phyloP scores from a whole-genome alignment of 2,888 invertebrate species.

The Acleris literana region DNA sequence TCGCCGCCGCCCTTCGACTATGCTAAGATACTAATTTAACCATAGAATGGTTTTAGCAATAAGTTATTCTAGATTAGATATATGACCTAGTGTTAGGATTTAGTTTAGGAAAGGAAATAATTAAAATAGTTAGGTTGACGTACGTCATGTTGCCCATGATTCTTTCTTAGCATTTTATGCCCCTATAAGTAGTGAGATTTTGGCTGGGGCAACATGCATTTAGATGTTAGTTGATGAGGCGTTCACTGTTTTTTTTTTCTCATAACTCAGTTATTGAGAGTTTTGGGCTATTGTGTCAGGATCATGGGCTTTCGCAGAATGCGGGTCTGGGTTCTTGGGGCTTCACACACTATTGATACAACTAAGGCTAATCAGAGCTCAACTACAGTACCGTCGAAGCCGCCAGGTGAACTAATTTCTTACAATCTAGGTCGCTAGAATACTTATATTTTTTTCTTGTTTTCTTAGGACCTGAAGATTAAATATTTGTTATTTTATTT shows the following conservation, averaged over 20 bases:
- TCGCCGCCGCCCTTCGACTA: constrained; percentile 13
- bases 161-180: too few species aligned
- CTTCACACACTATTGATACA: constrained; percentile 8
- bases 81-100: constrained; percentile 26
- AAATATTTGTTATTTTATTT: constrained; percentile 16
- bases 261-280: too few species aligned
- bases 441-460: constrained; percentile 6
- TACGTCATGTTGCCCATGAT: constrained; percentile 14
- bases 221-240: background rate
- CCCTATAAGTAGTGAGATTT: too few species aligned
- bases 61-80: constrained; percentile 22
- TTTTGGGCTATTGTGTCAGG: background rate
- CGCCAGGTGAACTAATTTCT: constrained; percentile 10
- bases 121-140: background rate
- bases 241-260: too few species aligned
- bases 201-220: background rate
- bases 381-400: constrained; percentile 11
- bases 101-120: constrained; percentile 21
- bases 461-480: constrained; percentile 9
- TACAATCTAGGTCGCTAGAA: constrained; percentile 24
- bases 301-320: constrained; percentile 10
- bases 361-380: constrained; percentile 18
- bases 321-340: constrained; percentile 6
- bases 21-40: constrained; percentile 20
- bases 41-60: constrained; percentile 17